Evolutionary conservation across 2,888 invertebrate species (phyloP).

Genomic region (Himalopsyche tibetana): DNA sequence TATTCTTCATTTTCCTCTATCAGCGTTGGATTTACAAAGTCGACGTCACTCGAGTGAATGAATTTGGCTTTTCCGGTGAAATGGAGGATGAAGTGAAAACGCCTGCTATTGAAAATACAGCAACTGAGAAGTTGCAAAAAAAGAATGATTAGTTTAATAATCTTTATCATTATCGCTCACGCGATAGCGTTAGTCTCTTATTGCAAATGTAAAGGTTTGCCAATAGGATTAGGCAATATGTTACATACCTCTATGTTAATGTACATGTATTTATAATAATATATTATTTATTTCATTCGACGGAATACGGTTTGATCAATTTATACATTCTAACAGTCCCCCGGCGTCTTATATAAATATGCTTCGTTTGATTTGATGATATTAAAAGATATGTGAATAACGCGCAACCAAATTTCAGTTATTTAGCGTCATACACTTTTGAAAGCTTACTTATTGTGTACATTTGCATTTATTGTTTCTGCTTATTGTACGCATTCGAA

Average conservation of each 20-base stretch:
- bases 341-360: neutral
- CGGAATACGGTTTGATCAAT: neutral
- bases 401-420: neutral
- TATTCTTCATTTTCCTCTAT: constrained; percentile 99
- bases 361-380: neutral
- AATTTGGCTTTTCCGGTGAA: constrained; percentile 98
- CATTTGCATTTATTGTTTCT: neutral
- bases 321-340: neutral
- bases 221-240: constrained; percentile 27
- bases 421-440: neutral
- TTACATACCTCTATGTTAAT: constrained; percentile 31
- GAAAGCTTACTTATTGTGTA: neutral
- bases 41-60: constrained; percentile 95
- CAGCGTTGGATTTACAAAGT: constrained; percentile 99
- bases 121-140: constrained; percentile 21
- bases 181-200: constrained; percentile 37
- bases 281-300: constrained; percentile 9
- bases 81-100: constrained; percentile 80
- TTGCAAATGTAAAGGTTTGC: constrained; percentile 2
- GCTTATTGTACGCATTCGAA: neutral
- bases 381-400: neutral
- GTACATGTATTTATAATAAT: constrained; percentile 17
- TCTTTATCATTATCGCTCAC: neutral
- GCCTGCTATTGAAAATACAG: constrained; percentile 49
- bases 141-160: constrained; percentile 54